Evolutionary conservation across 2,797 vertebrate species (phyloP).

Genomic region (Phrynocephalus guinanensis): DNA sequence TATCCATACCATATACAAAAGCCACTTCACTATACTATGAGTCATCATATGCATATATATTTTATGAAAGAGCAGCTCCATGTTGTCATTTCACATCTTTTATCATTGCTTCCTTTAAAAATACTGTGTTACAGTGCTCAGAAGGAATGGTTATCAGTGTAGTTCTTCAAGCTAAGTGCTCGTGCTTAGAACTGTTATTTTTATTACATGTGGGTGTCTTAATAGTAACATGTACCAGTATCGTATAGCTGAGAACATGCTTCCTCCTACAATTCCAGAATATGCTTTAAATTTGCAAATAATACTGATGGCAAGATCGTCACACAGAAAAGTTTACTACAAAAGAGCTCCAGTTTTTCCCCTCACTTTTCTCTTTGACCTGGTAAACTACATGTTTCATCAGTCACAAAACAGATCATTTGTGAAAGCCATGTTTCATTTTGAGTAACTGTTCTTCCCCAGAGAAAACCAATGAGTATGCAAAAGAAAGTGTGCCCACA

Average conservation of each 20-base stretch:
- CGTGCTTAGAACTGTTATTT: conserved; percentile 49
- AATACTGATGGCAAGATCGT: neutral
- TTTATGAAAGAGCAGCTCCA: conserved; percentile 30
- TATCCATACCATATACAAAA: conserved; percentile 23
- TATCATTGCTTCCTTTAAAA: conserved; percentile 27
- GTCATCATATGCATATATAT: neutral
- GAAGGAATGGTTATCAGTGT: conserved; percentile 41
- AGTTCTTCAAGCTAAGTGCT: conserved; percentile 27
- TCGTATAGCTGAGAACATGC: conserved; percentile 46
- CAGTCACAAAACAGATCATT: neutral
- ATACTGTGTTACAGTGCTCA: conserved; percentile 44
- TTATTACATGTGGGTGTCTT: conserved; percentile 46
- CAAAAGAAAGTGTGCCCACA: neutral
- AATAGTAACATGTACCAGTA: conserved; percentile 55
- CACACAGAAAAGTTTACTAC: neutral
- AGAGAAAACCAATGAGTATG: neutral
- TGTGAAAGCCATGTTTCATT: neutral
- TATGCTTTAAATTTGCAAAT: neutral
- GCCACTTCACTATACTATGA: neutral
- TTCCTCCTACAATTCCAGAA: conserved; percentile 37
- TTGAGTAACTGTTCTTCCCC: neutral
- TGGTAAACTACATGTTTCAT: neutral
- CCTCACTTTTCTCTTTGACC: neutral
- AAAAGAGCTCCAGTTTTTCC: neutral
- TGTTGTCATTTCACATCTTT: neutral